Conservation (phyloP, 2,888 invertebrate species). For the Cyaniris semiargus region DNA sequence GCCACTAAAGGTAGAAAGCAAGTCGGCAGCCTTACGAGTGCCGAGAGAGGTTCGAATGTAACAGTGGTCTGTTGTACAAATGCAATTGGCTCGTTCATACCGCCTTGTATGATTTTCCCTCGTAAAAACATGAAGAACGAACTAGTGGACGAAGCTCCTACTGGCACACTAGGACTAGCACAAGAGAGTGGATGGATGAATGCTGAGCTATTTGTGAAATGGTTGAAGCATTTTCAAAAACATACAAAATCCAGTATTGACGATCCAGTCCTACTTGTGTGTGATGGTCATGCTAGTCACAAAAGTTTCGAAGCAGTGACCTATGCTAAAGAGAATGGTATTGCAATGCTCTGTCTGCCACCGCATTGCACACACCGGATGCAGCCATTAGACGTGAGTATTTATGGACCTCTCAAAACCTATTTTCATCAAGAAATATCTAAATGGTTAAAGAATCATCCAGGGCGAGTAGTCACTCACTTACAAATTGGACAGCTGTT, state of each 20-base stretch:
- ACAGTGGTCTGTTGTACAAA: slow-evolving; percentile 36
- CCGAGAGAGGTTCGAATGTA: slow-evolving; percentile 36
- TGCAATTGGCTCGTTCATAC: slow-evolving; percentile 33
- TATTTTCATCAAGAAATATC: slow-evolving; percentile 47
- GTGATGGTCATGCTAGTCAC: slow-evolving; percentile 37
- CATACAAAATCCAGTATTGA: slow-evolving; percentile 27
- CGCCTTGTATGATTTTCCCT: slow-evolving; percentile 33
- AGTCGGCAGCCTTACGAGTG: too few species aligned
- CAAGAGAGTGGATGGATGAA: slow-evolving; percentile 35
- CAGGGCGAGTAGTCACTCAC: slow-evolving; percentile 47
- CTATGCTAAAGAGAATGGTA: slow-evolving; percentile 35
- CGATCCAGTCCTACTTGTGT: slow-evolving; percentile 28
- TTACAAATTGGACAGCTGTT: slow-evolving; percentile 47
- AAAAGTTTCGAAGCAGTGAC: slow-evolving; percentile 34
- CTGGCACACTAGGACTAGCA: slow-evolving; percentile 34
- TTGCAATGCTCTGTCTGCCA: slow-evolving; percentile 33
- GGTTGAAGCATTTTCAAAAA: slow-evolving; percentile 34
- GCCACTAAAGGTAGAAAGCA: too few species aligned
- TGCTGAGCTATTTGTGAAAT: slow-evolving; percentile 36
- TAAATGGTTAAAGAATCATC: slow-evolving; percentile 46
- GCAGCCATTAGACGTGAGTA: slow-evolving; percentile 37
- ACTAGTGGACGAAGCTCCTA: slow-evolving; percentile 38
- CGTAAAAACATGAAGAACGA: slow-evolving; percentile 10
- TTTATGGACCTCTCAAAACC: too few species aligned
- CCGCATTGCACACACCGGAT: slow-evolving; percentile 38